Evolutionary conservation across 2,888 invertebrate genomes (phyloP), one percentile per base, ranked within the genome.

Genomic region (Gryllus longicercus): DNA sequence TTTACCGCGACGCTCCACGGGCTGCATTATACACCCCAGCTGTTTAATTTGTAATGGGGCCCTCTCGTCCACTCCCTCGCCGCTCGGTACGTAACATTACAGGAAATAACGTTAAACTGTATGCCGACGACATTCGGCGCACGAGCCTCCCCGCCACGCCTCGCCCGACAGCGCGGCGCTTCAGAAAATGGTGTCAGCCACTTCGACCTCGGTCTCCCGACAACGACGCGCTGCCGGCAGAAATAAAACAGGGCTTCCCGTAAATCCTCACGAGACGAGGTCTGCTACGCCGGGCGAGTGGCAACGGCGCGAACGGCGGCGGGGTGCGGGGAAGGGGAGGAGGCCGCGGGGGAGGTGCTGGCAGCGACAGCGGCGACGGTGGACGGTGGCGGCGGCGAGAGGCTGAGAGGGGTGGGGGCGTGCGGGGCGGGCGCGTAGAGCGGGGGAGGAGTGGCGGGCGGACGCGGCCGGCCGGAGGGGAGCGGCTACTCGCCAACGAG

Each of bases 401-500:
- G 83, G 50, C 81, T 80, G 49, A 83, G 82, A 77, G 83, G 79
- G 77, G 79, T 79, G 5, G 76, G 63, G 74, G 77, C 82, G 14
- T 79, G 23, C 50, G 78, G 78, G 74, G 80, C 77, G 75, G 83
- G 8, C 80, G 23, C 50, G 78, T 78, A 74, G 80, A 76, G 21
- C 82, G 79, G 16, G 84, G 83, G 16, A 83, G 85, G 83, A 81
- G 83, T 83, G 76, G 84, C 83, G 76, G 83, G 84, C 82, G 82
- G 84, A 81, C 81, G 83, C 83, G 81, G 83, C 84, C 81, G 84
- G 80, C 82, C 84, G 74, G 51, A 78, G 74, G 82, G 84, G 84
- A 81, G 84, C 83, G 77, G 84, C 84, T 75, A 85, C 84, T 76
- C 85, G 85, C 80, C 84, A 84, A 81, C 84, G 84, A 80, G 83